Evolutionary conservation across 2,797 vertebrate species (phyloP).

Genomic region (Enteromius unitaeniatus): DNA sequence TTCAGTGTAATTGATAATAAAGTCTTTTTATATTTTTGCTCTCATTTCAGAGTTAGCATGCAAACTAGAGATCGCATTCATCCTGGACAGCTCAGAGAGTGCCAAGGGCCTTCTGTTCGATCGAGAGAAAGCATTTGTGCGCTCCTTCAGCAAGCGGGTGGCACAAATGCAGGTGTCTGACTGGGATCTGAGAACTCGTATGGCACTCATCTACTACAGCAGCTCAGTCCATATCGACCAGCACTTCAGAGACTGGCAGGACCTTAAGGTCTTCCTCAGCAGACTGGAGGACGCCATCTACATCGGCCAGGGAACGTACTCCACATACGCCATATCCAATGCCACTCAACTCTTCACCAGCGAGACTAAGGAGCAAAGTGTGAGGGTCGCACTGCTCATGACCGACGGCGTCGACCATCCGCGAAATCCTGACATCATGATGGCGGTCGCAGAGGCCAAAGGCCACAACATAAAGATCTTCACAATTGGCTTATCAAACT

Average conservation of each 20-base stretch:
- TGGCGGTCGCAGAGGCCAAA: slow-evolving; percentile 79
- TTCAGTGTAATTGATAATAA: background rate
- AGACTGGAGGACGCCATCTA: slow-evolving; percentile 75
- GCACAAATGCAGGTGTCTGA: slow-evolving; percentile 73
- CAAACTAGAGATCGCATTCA: slow-evolving; percentile 80
- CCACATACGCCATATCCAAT: slow-evolving; percentile 87
- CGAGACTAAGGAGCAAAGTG: slow-evolving; percentile 76
- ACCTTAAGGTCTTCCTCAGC: slow-evolving; percentile 80
- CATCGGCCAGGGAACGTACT: slow-evolving; percentile 90
- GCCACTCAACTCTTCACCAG: slow-evolving; percentile 80
- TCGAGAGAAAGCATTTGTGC: slow-evolving; percentile 84
- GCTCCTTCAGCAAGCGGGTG: slow-evolving; percentile 78
- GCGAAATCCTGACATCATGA: slow-evolving; percentile 80
- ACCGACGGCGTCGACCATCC: slow-evolving; percentile 89
- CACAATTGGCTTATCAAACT: slow-evolving; percentile 81
- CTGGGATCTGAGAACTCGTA: slow-evolving; percentile 74
- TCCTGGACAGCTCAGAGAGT: slow-evolving; percentile 93
- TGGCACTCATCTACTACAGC: slow-evolving; percentile 90
- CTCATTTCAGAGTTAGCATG: slow-evolving; percentile 66
- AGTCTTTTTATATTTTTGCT: slow-evolving; percentile 6
- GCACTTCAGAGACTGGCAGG: slow-evolving; percentile 81
- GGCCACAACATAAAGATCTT: slow-evolving; percentile 82
- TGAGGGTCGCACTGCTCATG: slow-evolving; percentile 85
- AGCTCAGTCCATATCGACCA: slow-evolving; percentile 83
- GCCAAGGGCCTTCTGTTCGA: slow-evolving; percentile 80